These are phyloP conservation scores for Neopipo cinnamomea DNA, from an alignment of 2,113 vertebrate species.

Conservation along the genomic window DNA sequence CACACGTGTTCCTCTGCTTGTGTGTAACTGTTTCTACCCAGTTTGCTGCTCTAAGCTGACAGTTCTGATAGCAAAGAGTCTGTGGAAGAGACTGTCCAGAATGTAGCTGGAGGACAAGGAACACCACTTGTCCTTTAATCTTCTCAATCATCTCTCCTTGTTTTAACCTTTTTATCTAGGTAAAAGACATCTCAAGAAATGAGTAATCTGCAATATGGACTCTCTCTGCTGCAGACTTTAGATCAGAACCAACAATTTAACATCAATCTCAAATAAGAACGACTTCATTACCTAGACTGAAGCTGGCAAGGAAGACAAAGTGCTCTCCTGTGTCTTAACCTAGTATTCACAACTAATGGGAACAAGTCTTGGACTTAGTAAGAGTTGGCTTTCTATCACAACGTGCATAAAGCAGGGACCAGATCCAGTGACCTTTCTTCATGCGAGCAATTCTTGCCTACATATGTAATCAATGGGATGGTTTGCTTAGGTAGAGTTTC, in stretches of 20 bases:
- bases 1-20: background rate
- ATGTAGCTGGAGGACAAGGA: background rate
- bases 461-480: slow-evolving; percentile 3
- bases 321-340: slow-evolving; percentile 13
- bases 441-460: slow-evolving; percentile 3
- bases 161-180: background rate
- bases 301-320: slow-evolving; percentile 17
- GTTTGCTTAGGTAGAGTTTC: slow-evolving; percentile 40
- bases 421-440: slow-evolving; percentile 29
- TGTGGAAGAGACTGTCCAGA: background rate
- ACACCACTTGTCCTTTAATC: background rate
- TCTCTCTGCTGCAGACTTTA: background rate
- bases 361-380: background rate
- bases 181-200: background rate
- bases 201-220: background rate
- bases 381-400: background rate
- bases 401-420: background rate
- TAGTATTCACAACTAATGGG: background rate
- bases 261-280: slow-evolving; percentile 16
- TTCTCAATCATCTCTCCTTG: background rate
- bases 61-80: background rate
- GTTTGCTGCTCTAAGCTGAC: background rate
- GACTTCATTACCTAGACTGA: slow-evolving; percentile 35
- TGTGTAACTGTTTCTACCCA: background rate
- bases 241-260: background rate